Percentiles rank a stretch among this genome's conserved stretches.
Conservation (phyloP, 2,113 vertebrate genomes). For the Phodopus roborovskii region DNA sequence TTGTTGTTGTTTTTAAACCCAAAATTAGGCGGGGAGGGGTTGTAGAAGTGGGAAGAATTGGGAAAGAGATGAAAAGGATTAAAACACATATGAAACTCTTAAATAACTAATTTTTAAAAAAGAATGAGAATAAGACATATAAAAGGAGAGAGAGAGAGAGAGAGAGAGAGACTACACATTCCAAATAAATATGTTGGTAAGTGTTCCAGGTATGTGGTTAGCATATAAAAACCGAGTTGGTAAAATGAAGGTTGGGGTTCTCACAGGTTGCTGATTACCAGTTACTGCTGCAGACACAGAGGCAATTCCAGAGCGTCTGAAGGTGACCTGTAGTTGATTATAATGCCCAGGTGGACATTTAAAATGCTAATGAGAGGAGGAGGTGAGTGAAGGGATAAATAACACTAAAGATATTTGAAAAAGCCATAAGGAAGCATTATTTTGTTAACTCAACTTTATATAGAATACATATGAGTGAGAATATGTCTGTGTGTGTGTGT, state of each 20-base stretch:
- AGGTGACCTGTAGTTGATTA: not conserved
- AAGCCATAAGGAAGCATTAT: not conserved
- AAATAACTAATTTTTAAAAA: no score
- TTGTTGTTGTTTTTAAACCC: no score
- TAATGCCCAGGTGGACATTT: not conserved
- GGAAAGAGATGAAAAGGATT: not conserved
- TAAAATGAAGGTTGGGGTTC: not conserved
- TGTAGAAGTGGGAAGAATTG: not conserved
- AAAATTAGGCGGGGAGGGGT: not conserved
- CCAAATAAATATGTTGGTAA: not conserved
- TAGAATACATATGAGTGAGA: not conserved
- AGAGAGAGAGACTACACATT: not conserved
- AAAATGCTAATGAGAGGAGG: not conserved
- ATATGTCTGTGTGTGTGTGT: no score
- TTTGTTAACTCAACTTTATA: not conserved
- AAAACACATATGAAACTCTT: no score
- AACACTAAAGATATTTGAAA: not conserved
- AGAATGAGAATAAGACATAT: no score
- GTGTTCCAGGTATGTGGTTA: not conserved
- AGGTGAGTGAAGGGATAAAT: not conserved
- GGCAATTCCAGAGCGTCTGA: not conserved
- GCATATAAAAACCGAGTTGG: not conserved
- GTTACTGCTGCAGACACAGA: not conserved
- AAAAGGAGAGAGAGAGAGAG: not conserved
- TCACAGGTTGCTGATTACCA: not conserved